Conservation (phyloP, 1,140 invertebrate species). For the Penaeus vannamei region DNA sequence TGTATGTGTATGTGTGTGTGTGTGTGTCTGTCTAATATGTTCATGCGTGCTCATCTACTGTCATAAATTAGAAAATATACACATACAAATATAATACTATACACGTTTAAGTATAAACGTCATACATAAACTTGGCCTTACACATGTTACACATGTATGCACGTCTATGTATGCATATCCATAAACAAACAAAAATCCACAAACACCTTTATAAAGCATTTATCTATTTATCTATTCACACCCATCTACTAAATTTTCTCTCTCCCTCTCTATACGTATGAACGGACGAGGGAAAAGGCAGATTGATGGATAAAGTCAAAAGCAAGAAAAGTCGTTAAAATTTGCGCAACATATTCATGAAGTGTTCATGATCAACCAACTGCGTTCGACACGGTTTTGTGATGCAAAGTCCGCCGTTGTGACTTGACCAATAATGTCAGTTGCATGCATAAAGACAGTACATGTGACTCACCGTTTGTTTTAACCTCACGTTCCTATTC, state of each 20-base stretch:
- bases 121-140: background rate
- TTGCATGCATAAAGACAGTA: too few relatives aligned
- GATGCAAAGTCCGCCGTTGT: too few relatives aligned
- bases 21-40: constrained; percentile 55
- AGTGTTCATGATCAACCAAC: too few relatives aligned
- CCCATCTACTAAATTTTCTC: background rate
- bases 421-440: too few relatives aligned
- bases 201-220: background rate
- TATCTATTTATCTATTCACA: background rate
- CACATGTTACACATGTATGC: background rate
- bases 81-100: constrained; percentile 39
- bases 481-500: too few relatives aligned
- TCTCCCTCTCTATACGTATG: too few relatives aligned
- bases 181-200: background rate
- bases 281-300: background rate
- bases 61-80: background rate
- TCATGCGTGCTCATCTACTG: too few relatives aligned
- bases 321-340: too few relatives aligned
- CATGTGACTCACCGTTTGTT: too few relatives aligned
- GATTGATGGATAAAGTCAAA: constrained; percentile 22
- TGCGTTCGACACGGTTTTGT: too few relatives aligned
- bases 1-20: constrained; percentile 46
- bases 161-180: background rate
- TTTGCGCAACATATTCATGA: too few relatives aligned
- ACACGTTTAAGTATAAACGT: background rate